Conservation (phyloP, 2,113 vertebrate genomes). For the Myrmophylax atrothorax region DNA sequence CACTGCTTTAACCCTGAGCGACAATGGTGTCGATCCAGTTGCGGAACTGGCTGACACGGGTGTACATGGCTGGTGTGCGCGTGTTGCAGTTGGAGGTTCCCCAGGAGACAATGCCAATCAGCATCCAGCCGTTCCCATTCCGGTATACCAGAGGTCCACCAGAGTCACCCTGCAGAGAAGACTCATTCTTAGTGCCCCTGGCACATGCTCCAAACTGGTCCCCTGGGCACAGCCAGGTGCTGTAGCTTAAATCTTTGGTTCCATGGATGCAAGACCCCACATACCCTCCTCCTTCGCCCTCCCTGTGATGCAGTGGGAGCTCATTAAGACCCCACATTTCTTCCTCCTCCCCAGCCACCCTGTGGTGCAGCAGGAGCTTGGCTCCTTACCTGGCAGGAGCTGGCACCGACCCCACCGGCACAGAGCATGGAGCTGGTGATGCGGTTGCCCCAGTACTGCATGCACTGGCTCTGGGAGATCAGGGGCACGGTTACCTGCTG, state of each 20-base stretch:
- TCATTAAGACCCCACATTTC: rapidly evolving
- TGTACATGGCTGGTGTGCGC: not conserved
- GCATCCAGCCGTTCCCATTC: not conserved
- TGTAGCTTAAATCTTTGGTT: not conserved
- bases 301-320: not conserved
- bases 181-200: not conserved
- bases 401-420: not conserved
- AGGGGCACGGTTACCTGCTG: slow-evolving; percentile 40
- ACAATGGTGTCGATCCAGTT: not conserved
- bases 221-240: rapidly evolving
- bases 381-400: slow-evolving; percentile 42
- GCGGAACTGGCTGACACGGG: slow-evolving; percentile 8
- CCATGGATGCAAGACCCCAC: rapidly evolving
- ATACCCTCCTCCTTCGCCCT: not conserved
- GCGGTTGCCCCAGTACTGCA: not conserved
- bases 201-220: not conserved
- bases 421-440: slow-evolving; percentile 50
- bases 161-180: slow-evolving; percentile 2
- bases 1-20: not conserved
- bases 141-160: slow-evolving; percentile 34
- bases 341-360: not conserved
- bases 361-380: rapidly evolving
- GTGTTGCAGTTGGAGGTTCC: not conserved
- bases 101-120: slow-evolving; percentile 43
- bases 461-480: not conserved